Evolutionary conservation across 2,888 invertebrate genomes (phyloP), one percentile per base, ranked within the genome.

Genomic region (Rosalia funebris): DNA sequence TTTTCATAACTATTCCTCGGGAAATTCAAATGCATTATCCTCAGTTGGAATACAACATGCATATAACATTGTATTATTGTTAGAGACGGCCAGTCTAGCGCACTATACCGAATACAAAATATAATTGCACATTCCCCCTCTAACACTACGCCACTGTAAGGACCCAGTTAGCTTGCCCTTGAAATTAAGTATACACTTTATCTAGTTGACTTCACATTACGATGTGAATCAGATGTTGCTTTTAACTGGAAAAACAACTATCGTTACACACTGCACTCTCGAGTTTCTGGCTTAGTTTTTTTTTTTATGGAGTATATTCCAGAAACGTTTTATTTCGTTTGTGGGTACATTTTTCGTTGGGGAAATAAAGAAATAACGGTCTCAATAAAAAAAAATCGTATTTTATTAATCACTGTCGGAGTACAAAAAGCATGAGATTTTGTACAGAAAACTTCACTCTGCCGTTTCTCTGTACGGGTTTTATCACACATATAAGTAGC

Each of bases 401-500:
- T 41, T 60, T 61, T 46, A 62, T 58, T 61, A 56, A 57, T 57
- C 57, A 62, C 59, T 62, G 63, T 55, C 56, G 46, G 66, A 66
- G 60, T 68, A 70, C 70, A 70, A 70, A 71, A 73, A 68, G 65
- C 67, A 67, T 71, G 71, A 73, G 50, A 50, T 50, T 68, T 61
- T 68, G 74, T 71, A 70, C 72, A 70, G 59, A 44, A 41, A 45
- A 66, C 54, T 56, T 63, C 68, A n/a, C n/a, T n/a, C n/a, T n/a
- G n/a, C n/a, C n/a, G n/a, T 69, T 62, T 69, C 69, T 57, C 52
- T 64, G 59, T 60, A 63, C 59, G 44, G 62, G 58, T 60, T n/a
- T 59, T 69, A 68, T 71, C 71, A 72, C 74, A 72, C 72, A 71
- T n/a, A n/a, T 65, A 69, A 63, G 61, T 65, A 64, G 65, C 68